Base-by-base conservation (phyloP, 2,797 vertebrate species). In the Myotis myotis region DNA sequence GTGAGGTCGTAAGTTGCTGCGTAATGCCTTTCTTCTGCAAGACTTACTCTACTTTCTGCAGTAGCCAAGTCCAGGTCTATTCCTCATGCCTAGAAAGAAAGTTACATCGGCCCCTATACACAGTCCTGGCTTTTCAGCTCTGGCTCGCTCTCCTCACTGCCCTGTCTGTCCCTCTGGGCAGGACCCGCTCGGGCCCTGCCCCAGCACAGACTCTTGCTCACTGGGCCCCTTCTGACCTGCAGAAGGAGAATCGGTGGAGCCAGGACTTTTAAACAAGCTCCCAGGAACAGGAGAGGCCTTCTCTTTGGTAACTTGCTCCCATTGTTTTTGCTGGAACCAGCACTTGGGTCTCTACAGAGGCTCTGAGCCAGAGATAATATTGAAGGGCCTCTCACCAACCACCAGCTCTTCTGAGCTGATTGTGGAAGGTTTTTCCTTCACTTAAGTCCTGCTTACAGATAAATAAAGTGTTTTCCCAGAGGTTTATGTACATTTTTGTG, bases 51-150 rank as follows among this genome's bases (percentile, higher is more conserved):
- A 0, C 41, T 12, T 66, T 60, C 68, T 16, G 7, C 1, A 0
- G 74, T 11, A 33, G 49, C 74, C 74, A 36, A n/a, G 23, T 44
- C 16, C 51, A 25, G 0, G 15, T 44, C 38, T 30, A 1, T 22
- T 41, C 33, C n/a, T 47, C 13, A 10, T 49, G 55, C 71, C 72
- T 49, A 36, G 68, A 41, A 41, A 41, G 75, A 51, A 28, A 16
- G 44, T 51, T 15, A 10, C 1, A 0, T 22, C 0, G 8, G 28
- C 36, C 44, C 36, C 36, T 1, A 0, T 0, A 1, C 38, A 4
- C 12, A 8, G 38, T 8, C 81, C 41, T n/a, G 25, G 71, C 53
- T 33, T 70, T 62, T 8, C 71, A n/a, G 66, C 25, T 28, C 75
- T 68, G 20, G 38, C 30, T 87, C 28, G 5, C 11, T 60, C 55